Evolutionary conservation across 2,797 vertebrate genomes (phyloP).

Genomic region (Holocentrus rufus): DNA sequence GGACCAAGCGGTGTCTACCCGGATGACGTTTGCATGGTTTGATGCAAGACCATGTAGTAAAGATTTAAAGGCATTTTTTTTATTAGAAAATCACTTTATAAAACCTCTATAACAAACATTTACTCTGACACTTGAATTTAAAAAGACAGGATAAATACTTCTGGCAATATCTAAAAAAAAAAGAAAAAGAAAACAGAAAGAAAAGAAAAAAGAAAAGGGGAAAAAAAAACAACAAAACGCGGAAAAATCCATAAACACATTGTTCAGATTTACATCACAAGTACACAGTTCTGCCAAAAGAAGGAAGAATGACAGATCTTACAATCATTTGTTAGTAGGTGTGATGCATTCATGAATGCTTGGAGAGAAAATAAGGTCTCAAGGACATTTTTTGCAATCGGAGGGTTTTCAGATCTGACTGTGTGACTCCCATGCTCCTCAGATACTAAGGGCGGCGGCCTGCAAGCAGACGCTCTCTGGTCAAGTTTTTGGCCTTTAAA

Average conservation of each 20-base stretch:
- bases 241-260: constrained; percentile 57
- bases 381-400: constrained; percentile 54
- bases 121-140: constrained; percentile 38
- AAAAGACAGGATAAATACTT: constrained; percentile 64
- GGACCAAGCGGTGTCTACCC: background rate
- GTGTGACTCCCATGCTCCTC: constrained; percentile 14
- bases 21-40: background rate
- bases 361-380: constrained; percentile 17
- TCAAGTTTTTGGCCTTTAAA: constrained; percentile 44
- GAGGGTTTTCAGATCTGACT: constrained; percentile 79
- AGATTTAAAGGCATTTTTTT: constrained; percentile 51
- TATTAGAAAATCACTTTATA: constrained; percentile 69
- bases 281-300: constrained; percentile 45
- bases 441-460: background rate
- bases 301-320: constrained; percentile 29
- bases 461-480: background rate
- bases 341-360: constrained; percentile 42
- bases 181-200: constrained; percentile 17
- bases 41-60: constrained; percentile 10
- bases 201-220: too few species aligned
- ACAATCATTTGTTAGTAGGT: constrained; percentile 58
- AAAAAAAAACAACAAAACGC: constrained; percentile 5
- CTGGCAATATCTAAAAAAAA: constrained; percentile 52
- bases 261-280: constrained; percentile 46
- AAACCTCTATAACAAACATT: constrained; percentile 70